Evolutionary conservation across 2,888 invertebrate species (phyloP), one percentile per base, ranked within the genome.

Genomic region (Diarsia dahlii): DNA sequence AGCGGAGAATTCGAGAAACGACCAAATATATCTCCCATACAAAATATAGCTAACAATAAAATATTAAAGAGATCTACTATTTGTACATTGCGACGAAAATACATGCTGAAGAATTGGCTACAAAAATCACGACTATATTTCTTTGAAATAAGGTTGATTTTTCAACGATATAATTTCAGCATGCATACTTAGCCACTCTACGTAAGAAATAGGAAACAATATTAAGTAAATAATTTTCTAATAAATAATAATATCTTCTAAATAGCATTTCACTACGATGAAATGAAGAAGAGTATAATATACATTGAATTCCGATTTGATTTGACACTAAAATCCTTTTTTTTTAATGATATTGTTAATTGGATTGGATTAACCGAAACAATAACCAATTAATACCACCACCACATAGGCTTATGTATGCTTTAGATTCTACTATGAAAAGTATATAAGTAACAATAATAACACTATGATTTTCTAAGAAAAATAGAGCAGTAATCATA

Each of bases 221-320:
- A 18, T 34, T 39, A 77, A 69, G 39, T 76, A 65, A 75, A 73
- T 71, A 71, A 65, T 39, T 63, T n/a, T 72, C 52, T 78, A 76
- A 70, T 75, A 77, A 71, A 81, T 77, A 68, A 67, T 76, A 76
- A 62, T 52, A 39, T 76, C 76, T 84, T 88, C 87, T 83, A 84
- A 82, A 74, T 87, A 83, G 76, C 84, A 88, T 88, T 90, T 90
- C 84, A 85, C 75, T 58, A 23, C 48, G 56, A 84, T 83, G 88
- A 91, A 89, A 89, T 75, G 84, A 76, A 82, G 86, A 90, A 88
- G 86, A 85, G 60, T 65, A n/a, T 56, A 54, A 28, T 45, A 63
- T 28, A 62, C 1, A 45, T 48, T 45, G 45, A 45, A 58, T 79
- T 78, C 65, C 70, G 52, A 81, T 80, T 84, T 80, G 63, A 83